These are phyloP conservation scores for Edolisoma coerulescens DNA, from an alignment of 2,113 vertebrate genomes.

Conservation along the genomic window DNA sequence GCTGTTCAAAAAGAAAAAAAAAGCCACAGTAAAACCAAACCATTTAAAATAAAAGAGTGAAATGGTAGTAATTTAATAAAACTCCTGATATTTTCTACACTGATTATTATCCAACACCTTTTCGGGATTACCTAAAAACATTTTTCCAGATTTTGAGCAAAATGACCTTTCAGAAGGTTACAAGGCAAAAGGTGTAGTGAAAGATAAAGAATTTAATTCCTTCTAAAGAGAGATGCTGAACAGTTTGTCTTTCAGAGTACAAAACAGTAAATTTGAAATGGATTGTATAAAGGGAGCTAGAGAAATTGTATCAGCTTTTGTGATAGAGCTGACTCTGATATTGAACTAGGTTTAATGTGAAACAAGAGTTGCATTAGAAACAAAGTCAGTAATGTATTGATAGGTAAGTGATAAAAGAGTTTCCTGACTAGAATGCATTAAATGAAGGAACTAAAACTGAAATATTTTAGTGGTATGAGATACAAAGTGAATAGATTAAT, in stretches of 20 bases:
- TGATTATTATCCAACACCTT: neutral
- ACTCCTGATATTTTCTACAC: neutral
- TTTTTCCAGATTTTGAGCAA: neutral
- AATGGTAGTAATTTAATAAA: neutral
- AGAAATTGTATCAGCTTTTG: constrained; percentile 15
- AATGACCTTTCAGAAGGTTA: constrained; percentile 23
- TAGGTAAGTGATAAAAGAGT: neutral
- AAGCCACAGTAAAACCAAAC: neutral
- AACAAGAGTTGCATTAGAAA: constrained; percentile 34
- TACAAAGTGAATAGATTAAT: constrained; percentile 28
- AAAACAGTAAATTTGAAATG: constrained; percentile 38
- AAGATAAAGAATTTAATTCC: constrained; percentile 15
- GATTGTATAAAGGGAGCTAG: neutral
- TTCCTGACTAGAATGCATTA: constrained; percentile 23
- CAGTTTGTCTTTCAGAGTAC: constrained; percentile 27
- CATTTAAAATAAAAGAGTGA: neutral
- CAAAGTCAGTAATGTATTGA: neutral
- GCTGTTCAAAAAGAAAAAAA: neutral
- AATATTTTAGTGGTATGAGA: neutral
- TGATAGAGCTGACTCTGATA: constrained; percentile 29
- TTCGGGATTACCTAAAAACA: neutral
- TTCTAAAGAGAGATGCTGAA: neutral
- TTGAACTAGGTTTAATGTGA: constrained; percentile 14
- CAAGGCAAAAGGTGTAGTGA: neutral
- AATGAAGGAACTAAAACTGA: neutral